Evolutionary conservation across 2,888 invertebrate genomes (phyloP), one percentile per base, ranked within the genome.

Genomic region (Pachydiplax longipennis): DNA sequence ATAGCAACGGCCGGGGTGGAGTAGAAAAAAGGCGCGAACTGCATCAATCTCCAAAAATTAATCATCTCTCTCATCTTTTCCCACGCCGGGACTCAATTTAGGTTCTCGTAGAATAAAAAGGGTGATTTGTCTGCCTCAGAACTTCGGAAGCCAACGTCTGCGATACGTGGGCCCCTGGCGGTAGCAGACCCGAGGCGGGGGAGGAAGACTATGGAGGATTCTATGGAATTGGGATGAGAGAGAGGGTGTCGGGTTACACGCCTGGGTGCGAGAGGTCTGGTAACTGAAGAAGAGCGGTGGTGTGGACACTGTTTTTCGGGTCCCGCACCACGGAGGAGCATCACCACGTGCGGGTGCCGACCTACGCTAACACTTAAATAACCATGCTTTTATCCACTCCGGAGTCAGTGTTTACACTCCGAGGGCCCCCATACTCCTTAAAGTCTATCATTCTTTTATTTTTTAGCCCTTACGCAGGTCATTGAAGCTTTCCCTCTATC

Each of bases 291-390:
- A 81, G 10, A n/a, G 40, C 13, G n/a, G 22, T 15, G n/a, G 82
- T 18, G 83, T 13, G 31, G 58, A 53, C 31, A 61, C 18, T 65
- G 65, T 22, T 65, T n/a, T 65, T 65, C 65, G 22, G 65, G 65
- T 12, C 65, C 22, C 65, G 65, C 65, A 65, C 65, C 65, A 22
- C n/a, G n/a, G 65, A n/a, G 73, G 31, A 13, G 73, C 73, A 22
- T 22, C 87, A 87, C 61, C 87, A 87, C 87, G 58, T 65, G 87
- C 87, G 58, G 37, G n/a, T 48, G 48, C 53, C 83, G 83, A 83
- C 83, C 83, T 83, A 35, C 58, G 35, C 83, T 58, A 53, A 35
- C 83, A 3, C 40, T 2, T 44, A 40, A 37, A 40, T 8, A 44
- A 44, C 44, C 44, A 44, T 44, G 22, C 83, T 44, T 44, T 35